Base-by-base conservation (phyloP, 2,113 vertebrate genomes). In the Rutilus rutilus region DNA sequence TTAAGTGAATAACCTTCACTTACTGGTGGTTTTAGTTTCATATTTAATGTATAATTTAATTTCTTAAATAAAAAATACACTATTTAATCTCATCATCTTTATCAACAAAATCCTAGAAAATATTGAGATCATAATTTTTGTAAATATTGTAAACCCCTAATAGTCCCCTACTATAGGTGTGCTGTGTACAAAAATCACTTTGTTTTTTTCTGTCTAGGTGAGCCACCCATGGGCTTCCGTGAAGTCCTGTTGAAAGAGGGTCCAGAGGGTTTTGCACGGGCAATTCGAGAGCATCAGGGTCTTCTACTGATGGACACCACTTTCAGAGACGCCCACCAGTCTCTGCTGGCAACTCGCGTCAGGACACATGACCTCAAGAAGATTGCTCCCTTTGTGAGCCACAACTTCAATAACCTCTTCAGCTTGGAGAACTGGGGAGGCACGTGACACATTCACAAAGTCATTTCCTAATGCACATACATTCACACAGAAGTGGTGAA, bases 341-440 rank as follows among this genome's bases (percentile, higher is more conserved):
- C 97, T 0, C 94, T 98, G 36, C 93, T 98, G 90, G 97, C 97
- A 54, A 98, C 97, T 0, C 95, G 97, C 0, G 97, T 98, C 36
- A 95, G 97, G 19, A 98, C 97, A 30, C 96, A 97, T 0, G 97
- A 98, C 91, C 96, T 98, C 54, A 98, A 98, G 88, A 94, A 91
- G 90, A 97, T 98, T 42, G 92, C 97, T 0, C 97, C 97, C 0
- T 98, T 96, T 0, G 96, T 97, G 6, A 95, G 97, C 60, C 97
- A 97, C 91, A 96, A 93, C 92, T 96, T 98, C 90, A 96, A 21
- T 92, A 95, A 92, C 30, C 97, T 98, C 74, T 98, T 94, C 93
- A 97, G 97, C 92, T 75, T 97, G 79, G 97, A 98, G 93, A 97
- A 98, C 94, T 97, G 97, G 97, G 97, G 97, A 93, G 97, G 97